These are phyloP conservation scores for Prunella fulvescens DNA, from an alignment of 2,113 vertebrate species.

Conservation along the genomic window DNA sequence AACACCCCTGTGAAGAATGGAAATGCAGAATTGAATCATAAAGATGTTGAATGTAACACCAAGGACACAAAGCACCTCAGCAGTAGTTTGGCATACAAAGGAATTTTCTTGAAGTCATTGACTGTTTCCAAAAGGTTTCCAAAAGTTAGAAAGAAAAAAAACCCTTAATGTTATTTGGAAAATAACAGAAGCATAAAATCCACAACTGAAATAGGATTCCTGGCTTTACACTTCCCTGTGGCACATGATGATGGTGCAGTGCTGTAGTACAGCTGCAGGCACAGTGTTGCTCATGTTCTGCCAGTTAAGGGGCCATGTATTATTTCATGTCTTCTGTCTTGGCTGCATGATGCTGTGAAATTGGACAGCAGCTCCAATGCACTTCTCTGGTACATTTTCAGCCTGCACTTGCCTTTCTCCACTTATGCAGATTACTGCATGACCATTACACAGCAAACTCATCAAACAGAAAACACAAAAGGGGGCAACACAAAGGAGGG, in stretches of 20 bases:
- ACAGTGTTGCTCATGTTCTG: background rate
- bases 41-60: background rate
- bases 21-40: background rate
- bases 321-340: background rate
- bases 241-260: background rate
- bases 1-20: background rate
- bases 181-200: conserved; percentile 10
- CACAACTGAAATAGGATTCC: background rate
- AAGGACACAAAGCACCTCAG: background rate
- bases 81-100: background rate
- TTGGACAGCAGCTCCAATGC: background rate
- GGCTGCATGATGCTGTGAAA: background rate
- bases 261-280: background rate
- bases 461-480: background rate
- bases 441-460: background rate
- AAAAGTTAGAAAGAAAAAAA: background rate
- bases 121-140: background rate
- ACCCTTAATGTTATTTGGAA: background rate
- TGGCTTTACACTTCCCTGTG: background rate
- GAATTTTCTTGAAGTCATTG: background rate
- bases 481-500: background rate
- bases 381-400: background rate
- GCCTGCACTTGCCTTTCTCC: background rate
- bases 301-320: background rate
- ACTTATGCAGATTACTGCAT: background rate